Evolutionary conservation across 2,113 vertebrate species (phyloP), one percentile per base, ranked within the genome.

Genomic region (Macroglossus sobrinus): DNA sequence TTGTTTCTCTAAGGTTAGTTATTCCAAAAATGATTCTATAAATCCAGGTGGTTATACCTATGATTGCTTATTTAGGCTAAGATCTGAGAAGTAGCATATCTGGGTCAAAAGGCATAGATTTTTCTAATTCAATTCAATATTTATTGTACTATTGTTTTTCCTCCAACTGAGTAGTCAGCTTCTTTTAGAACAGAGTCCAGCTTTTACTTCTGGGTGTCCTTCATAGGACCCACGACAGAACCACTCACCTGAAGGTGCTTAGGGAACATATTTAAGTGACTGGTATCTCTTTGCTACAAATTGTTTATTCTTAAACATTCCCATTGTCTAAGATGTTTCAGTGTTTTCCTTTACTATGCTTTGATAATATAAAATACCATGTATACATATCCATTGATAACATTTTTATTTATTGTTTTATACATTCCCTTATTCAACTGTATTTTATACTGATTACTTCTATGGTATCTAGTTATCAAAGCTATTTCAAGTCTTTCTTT

Each of bases 91-190:
- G 75, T 69, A 69, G 28, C 18, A 22, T 69, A 45, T 80, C 22
- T 75, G 24, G 30, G 33, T 90, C 74, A 81, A 61, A 92, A 76
- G n/a, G 5, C 53, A 63, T 64, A 84, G 16, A 61, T 28, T 93
- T 96, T 90, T 93, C 33, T n/a, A 79, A n/a, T 90, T 91, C 28
- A 71, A 30, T n/a, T 89, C 84, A 40, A n/a, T 74, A 28, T 89
- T 80, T 90, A 38, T 76, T 86, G 38, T 76, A 30, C 5, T 80
- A 78, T 4, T 47, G 10, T 88, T 84, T 64, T 68, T n/a, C 59
- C 30, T 89, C 33, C 45, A 84, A 45, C 5, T 40, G 45, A 72
- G 63, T 69, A 33, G 30, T 89, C 93, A 92, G 68, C 33, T 76
- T 64, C 3, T 43, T 64, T 57, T 53, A 78, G 69, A 11, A 22